These are phyloP conservation scores for Pluvianellus socialis DNA, from an alignment of 2,113 vertebrate genomes.

Conservation along the genomic window DNA sequence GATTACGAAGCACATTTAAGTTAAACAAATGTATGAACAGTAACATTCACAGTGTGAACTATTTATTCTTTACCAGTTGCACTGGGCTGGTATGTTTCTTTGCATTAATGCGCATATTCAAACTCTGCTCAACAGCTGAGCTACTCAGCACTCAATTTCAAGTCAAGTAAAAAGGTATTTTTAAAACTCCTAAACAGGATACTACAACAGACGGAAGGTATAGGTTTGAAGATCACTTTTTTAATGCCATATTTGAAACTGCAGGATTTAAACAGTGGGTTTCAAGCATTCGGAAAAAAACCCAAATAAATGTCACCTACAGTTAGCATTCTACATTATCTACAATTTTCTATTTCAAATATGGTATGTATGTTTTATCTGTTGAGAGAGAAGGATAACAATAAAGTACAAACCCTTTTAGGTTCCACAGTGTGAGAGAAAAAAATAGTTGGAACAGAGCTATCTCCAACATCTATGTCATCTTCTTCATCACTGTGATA, in stretches of 20 bases:
- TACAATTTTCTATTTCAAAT: background rate
- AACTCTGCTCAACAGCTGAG: background rate
- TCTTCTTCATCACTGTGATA: slow-evolving; percentile 67
- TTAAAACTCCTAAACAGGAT: background rate
- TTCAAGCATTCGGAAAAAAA: background rate
- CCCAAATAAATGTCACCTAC: background rate
- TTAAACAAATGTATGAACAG: background rate
- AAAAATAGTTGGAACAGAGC: slow-evolving; percentile 86
- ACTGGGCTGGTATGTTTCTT: background rate
- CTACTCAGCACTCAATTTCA: background rate
- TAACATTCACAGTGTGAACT: background rate
- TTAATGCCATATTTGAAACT: background rate
- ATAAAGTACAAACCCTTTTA: slow-evolving; percentile 85
- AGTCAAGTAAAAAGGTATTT: background rate
- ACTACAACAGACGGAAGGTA: background rate
- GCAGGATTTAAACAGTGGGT: background rate
- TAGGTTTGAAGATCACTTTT: background rate
- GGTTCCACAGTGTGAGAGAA: slow-evolving; percentile 95
- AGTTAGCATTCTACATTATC: background rate
- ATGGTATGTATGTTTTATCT: background rate
- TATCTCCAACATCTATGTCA: slow-evolving; percentile 56
- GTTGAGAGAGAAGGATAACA: background rate
- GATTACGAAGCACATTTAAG: background rate
- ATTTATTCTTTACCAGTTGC: background rate
- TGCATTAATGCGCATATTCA: background rate